Base-by-base conservation (phyloP, 2,888 invertebrate species). In the Oxyscelio sp. region DNA sequence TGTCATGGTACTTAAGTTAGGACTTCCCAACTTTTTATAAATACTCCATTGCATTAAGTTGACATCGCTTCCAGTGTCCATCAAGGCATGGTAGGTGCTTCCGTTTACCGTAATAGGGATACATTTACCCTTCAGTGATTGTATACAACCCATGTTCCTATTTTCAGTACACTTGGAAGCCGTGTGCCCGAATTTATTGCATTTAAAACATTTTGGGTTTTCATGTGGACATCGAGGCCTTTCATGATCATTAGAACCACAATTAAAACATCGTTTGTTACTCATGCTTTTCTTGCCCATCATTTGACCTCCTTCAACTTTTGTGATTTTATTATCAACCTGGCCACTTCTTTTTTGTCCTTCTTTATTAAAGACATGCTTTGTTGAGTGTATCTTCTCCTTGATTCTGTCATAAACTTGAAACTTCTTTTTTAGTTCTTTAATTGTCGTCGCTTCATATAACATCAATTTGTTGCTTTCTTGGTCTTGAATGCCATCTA, bases 381-480 rank as follows among this genome's bases (percentile, higher is more conserved):
- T 27, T 38, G 34, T 31, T 38, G 48, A 15, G 3, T 15, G 15
- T n/a, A 24, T 22, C 15, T 63, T 73, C 27, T 63, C 38, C 15
- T 73, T 52, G 21, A 73, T 61, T 21, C n/a, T 22, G 17, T 73
- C 73, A 17, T 74, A 45, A 1, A 40, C 1, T 34, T 63, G 52
- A 0, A 74, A 19, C 8, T 27, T 13, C n/a, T 68, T 68, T 5
- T 65, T 66, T 6, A 81, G 3, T 22, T 81, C 77, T 34, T 66
- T 73, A 0, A 80, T 78, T 4, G 24, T 63, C 5, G 0, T 43
- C 0, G 66, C 73, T 5, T 48, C 54, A 17, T 85, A 68, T 0
- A 81, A 15, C 0, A 85, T 68, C 27, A 45, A 3, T 34, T 81
- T 81, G 11, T 73, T 77, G n/a, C 22, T 59, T 17, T 59, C 59